Base-by-base conservation (phyloP, 1,140 invertebrate species). In the Acyrthosiphon pisum region DNA sequence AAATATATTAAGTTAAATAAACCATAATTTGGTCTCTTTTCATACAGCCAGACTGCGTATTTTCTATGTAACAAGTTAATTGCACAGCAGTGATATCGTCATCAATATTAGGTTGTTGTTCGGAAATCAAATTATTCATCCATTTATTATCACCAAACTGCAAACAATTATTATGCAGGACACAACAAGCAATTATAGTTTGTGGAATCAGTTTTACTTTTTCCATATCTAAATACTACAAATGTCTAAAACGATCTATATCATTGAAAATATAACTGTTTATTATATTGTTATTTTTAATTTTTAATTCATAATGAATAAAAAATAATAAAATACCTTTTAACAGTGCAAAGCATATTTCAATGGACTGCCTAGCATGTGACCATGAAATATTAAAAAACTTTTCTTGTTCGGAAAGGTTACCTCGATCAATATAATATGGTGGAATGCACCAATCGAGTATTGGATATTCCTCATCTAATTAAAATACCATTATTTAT, bases 361-460 rank as follows among this genome's bases (percentile, higher is more conserved):
- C 68, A 76, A 76, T 76, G 30, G n/a, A 76, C n/a, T 76, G 68
- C n/a, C 68, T 76, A n/a, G 68, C 68, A 76, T n/a, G 68, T 18
- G 68, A 76, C 11, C 35, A n/a, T 76, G 68, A n/a, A 90, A 50
- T 23, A 50, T 90, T 90, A 50, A 90, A 90, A 23, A 30, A 30
- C 35, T 48, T 90, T 90, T 90, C n/a, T 44, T 37, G 35, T 11
- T 50, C 88, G 18, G 20, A 35, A 37, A 90, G 56, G 30, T 1
- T 37, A 90, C 88, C 48, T n/a, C 48, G 9, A 44, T 46, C 88
- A 22, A 90, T 90, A n/a, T n/a, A n/a, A 50, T 90, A 90, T 37
- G 88, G 88, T 30, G 88, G 88, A 90, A 90, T 90, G 41, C 88
- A 90, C 88, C 88, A 90, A 26, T 50, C 20, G 20, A 50, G 41